phyloP scores from a whole-genome alignment of 2,888 invertebrate species.

The Calliphora vomitoria region DNA sequence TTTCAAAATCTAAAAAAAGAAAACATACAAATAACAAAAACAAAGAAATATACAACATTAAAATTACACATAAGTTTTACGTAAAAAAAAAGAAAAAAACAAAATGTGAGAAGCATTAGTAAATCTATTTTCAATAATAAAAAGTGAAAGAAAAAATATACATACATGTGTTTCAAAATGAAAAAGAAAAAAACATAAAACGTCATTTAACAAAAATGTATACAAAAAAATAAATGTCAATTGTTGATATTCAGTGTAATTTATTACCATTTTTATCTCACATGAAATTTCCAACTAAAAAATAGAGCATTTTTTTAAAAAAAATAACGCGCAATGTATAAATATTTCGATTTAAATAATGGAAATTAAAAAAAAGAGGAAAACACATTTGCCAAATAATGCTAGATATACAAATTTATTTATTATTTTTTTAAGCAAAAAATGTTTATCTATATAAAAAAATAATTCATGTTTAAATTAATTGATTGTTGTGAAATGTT shows the following conservation, averaged over 20 bases:
- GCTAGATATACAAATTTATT: not conserved
- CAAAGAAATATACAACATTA: not conserved
- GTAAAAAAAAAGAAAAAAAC: not conserved
- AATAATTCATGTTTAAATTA: constrained; percentile 45
- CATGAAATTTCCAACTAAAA: constrained; percentile 25
- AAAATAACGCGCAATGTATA: constrained; percentile 22
- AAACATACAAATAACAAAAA: constrained; percentile 33
- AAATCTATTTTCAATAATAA: constrained; percentile 36
- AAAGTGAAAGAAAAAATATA: constrained; percentile 9
- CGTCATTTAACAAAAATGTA: constrained; percentile 9
- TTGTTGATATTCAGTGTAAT: constrained; percentile 57
- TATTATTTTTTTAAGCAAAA: not conserved
- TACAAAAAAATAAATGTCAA: constrained; percentile 55
- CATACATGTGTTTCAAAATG: not conserved
- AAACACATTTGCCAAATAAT: constrained; percentile 16
- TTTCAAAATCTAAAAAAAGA: constrained; percentile 45
- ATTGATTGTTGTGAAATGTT: constrained; percentile 69
- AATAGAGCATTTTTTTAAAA: constrained; percentile 6
- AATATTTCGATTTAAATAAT: constrained; percentile 23
- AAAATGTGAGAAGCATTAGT: constrained; percentile 32
- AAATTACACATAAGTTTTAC: constrained; percentile 12
- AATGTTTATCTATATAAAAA: not conserved
- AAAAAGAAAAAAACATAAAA: constrained; percentile 13
- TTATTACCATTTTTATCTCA: constrained; percentile 58
- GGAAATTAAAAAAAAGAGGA: not conserved